phyloP scores from a whole-genome alignment of 2,113 vertebrate species.

The Poicephalus gulielmi region DNA sequence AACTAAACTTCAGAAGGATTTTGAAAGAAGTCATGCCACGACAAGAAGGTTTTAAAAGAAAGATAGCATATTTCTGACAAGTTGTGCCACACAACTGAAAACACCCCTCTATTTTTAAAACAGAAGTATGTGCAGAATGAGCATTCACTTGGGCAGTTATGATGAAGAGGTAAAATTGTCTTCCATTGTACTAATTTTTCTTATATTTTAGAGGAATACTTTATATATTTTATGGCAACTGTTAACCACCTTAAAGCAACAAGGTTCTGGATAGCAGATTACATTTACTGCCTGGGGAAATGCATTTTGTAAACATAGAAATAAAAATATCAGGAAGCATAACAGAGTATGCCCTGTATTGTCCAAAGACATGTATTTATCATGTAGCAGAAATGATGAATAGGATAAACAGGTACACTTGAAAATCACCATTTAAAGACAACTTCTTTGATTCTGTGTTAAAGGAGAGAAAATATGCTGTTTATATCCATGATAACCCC shows the following conservation, averaged over 20 bases:
- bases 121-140: background rate
- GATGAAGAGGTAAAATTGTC: background rate
- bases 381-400: background rate
- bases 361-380: background rate
- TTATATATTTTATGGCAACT: slow-evolving; percentile 1
- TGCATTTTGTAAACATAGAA: background rate
- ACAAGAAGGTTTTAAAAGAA: background rate
- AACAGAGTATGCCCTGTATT: background rate
- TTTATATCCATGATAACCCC: background rate
- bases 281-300: background rate
- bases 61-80: background rate
- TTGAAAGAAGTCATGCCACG: background rate
- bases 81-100: background rate
- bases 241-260: background rate
- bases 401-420: background rate
- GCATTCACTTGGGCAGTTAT: background rate
- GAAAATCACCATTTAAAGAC: background rate
- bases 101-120: background rate
- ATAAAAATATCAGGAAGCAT: background rate
- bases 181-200: background rate
- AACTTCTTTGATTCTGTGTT: background rate
- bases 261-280: background rate
- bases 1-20: background rate
- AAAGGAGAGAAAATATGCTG: background rate
- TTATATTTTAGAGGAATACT: slow-evolving; percentile 1